A percentile compares a stretch with the other conserved stretches of the same genome.
Conservation (phyloP, 2,888 invertebrate species). For the Polyommatus icarus region DNA sequence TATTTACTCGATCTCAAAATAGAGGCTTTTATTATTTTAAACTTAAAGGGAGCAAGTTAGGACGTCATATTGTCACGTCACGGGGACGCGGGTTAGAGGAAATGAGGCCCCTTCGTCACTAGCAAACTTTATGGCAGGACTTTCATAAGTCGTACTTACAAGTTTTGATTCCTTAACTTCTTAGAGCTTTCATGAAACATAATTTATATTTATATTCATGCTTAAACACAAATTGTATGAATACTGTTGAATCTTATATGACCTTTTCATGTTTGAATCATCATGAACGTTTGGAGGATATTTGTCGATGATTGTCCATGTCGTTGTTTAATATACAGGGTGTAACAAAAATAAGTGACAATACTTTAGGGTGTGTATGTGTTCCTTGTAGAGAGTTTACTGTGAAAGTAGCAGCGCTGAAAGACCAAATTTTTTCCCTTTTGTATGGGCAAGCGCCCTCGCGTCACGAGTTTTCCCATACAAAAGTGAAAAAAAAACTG, state of each 20-base stretch:
- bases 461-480: no score
- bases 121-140: not conserved
- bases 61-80: not conserved
- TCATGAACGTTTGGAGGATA: not conserved
- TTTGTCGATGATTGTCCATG: not conserved
- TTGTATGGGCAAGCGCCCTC: no score
- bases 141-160: slow-evolving; percentile 12
- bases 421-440: no score
- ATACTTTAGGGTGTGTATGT: no score
- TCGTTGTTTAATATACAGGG: no score
- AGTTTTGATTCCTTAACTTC: slow-evolving; percentile 6
- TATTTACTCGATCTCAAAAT: not conserved
- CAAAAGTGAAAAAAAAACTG: no score
- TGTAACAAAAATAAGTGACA: no score
- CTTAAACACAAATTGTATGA: not conserved
- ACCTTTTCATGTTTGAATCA: not conserved
- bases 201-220: not conserved
- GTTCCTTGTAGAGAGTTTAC: no score
- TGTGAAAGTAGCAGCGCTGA: no score
- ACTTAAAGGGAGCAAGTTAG: not conserved
- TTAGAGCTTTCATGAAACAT: not conserved
- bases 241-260: not conserved
- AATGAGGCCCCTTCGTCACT: slow-evolving; percentile 19
- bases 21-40: not conserved
- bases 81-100: not conserved